Evolutionary conservation across 2,113 vertebrate species (phyloP).

Genomic region (Ifrita kowaldi): DNA sequence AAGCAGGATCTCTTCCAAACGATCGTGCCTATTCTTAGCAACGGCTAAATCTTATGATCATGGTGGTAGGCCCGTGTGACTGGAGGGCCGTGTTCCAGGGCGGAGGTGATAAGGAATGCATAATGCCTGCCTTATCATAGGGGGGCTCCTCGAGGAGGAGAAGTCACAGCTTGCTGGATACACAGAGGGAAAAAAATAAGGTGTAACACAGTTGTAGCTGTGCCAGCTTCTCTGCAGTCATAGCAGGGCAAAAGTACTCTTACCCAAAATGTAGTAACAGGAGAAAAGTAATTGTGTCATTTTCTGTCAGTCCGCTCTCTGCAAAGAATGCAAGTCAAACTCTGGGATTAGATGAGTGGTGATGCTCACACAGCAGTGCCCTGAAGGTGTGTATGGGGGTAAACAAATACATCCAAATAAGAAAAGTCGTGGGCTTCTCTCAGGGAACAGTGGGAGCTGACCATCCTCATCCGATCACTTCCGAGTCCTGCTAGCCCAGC

Average conservation of each 20-base stretch:
- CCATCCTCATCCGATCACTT: rapidly evolving
- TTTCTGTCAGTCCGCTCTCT: neutral
- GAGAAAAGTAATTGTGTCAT: neutral
- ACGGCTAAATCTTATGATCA: neutral
- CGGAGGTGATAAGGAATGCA: neutral
- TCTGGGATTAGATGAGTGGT: neutral
- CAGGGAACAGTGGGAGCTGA: neutral
- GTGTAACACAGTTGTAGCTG: neutral
- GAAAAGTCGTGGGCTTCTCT: neutral
- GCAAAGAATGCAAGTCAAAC: neutral
- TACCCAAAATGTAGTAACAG: neutral
- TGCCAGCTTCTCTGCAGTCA: neutral
- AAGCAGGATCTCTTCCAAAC: neutral
- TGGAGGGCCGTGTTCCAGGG: neutral
- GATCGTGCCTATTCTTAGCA: neutral
- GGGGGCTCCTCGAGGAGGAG: neutral
- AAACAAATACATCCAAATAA: neutral
- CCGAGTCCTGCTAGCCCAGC: neutral
- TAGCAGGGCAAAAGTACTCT: neutral
- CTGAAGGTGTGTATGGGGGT: neutral
- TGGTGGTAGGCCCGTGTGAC: neutral
- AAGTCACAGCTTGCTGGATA: neutral
- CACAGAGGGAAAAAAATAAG: neutral
- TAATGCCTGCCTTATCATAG: neutral
- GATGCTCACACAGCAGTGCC: neutral